Conservation (phyloP, 1,140 invertebrate genomes). For the Cylas formicarius region DNA sequence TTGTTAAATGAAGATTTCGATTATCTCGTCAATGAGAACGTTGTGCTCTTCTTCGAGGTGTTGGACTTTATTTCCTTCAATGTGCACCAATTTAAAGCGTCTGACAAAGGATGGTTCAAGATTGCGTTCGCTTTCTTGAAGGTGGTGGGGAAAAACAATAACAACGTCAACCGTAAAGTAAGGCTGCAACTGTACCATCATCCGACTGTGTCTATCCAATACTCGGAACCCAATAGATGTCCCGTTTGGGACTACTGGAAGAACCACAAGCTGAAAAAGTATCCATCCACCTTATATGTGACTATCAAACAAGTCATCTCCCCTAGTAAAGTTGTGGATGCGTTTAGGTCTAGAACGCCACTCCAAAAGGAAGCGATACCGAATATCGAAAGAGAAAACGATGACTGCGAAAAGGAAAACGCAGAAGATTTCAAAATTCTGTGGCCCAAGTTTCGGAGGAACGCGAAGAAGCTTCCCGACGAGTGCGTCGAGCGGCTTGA, state of each 20-base stretch:
- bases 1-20: conserved; percentile 34
- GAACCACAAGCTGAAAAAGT: conserved; percentile 31
- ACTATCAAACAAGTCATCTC: conserved; percentile 25
- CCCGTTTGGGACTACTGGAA: conserved; percentile 33
- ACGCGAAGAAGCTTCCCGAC: conserved; percentile 26
- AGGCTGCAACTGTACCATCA: conserved; percentile 34
- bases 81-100: conserved; percentile 14
- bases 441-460: neutral
- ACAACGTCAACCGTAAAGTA: conserved; percentile 32
- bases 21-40: conserved; percentile 24
- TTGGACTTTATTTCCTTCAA: conserved; percentile 21
- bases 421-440: conserved; percentile 2
- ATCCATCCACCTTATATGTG: conserved; percentile 34
- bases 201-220: conserved; percentile 9
- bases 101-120: conserved; percentile 24
- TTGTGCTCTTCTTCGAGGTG: conserved; percentile 37
- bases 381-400: neutral
- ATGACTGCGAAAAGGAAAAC: neutral
- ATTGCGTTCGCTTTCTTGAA: conserved; percentile 39
- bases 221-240: conserved; percentile 15
- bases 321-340: conserved; percentile 23
- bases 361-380: conserved; percentile 20
- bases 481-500: conserved; percentile 26
- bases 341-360: conserved; percentile 27
- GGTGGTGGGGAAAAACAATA: conserved; percentile 22